Evolutionary conservation across 2,888 invertebrate genomes (phyloP).

Genomic region (Schizotus pectinicornis): DNA sequence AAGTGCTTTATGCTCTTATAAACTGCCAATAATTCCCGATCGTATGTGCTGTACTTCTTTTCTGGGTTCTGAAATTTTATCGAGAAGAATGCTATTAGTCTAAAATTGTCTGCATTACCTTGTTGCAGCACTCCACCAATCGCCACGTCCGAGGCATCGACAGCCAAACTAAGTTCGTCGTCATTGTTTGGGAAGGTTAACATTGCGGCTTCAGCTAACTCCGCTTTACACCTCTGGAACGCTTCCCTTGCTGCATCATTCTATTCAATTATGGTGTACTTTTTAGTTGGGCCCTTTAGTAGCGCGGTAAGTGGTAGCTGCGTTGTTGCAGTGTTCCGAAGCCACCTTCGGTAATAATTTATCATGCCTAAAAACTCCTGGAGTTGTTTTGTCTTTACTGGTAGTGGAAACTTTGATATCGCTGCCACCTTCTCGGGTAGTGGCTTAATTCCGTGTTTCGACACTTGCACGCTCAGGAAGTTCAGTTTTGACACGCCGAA

Average conservation of each 20-base stretch:
- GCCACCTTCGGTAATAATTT: background rate
- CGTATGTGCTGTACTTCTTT: background rate
- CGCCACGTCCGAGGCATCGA: background rate
- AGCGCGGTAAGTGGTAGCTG: background rate
- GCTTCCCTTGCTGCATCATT: background rate
- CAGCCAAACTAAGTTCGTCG: background rate
- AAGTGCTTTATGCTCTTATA: conserved; percentile 9
- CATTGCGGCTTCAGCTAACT: background rate
- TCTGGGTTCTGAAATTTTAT: background rate
- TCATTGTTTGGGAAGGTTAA: background rate
- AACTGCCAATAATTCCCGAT: conserved; percentile 16
- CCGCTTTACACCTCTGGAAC: background rate
- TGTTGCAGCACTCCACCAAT: background rate
- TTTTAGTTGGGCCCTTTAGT: background rate
- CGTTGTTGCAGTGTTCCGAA: background rate
- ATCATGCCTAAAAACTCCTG: background rate
- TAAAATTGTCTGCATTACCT: background rate
- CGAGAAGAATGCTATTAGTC: background rate
- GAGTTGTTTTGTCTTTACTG: background rate
- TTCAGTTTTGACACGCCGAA: no score
- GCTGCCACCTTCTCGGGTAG: background rate
- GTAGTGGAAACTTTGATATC: background rate
- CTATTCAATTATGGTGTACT: background rate
- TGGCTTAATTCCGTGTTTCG: background rate
- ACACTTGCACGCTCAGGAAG: no score